Conservation (phyloP, 2,797 vertebrate species). For the Anguilla pacifica region DNA sequence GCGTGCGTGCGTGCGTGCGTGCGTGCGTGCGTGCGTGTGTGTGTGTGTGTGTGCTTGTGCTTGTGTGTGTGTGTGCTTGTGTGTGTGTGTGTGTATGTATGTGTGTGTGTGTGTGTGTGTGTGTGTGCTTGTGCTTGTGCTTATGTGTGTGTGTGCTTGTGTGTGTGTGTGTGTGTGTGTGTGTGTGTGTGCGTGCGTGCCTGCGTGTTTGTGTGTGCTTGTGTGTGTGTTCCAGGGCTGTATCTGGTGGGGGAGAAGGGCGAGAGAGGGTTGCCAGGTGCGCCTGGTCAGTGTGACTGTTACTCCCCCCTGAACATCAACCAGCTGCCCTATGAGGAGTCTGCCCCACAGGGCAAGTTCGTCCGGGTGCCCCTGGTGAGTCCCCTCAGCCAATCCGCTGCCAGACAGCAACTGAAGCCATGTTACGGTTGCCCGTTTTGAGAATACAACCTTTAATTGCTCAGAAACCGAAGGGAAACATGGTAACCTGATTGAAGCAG, state of each 20-base stretch:
- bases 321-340: conserved; percentile 75
- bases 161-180: conserved; percentile 10
- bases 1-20: not conserved
- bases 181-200: conserved; percentile 21
- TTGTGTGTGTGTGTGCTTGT: conserved; percentile 7
- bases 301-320: conserved; percentile 67
- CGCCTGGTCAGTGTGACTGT: conserved; percentile 86
- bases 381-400: not conserved
- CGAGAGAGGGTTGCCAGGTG: conserved; percentile 84
- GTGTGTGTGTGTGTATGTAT: not conserved
- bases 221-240: conserved; percentile 70
- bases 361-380: conserved; percentile 85
- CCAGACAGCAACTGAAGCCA: not conserved
- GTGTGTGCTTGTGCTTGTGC: too few relatives aligned
- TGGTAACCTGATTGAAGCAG: too few relatives aligned
- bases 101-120: not conserved
- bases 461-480: too few relatives aligned
- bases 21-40: not conserved
- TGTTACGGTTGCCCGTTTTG: not conserved
- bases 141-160: conserved; percentile 10
- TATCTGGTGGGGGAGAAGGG: conserved; percentile 88
- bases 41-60: not conserved
- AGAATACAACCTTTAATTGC: not conserved
- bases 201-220: not conserved
- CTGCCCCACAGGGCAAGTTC: conserved; percentile 68